phyloP scores from a whole-genome alignment of 2,113 vertebrate genomes.

The Melanotaenia duboulayi region DNA sequence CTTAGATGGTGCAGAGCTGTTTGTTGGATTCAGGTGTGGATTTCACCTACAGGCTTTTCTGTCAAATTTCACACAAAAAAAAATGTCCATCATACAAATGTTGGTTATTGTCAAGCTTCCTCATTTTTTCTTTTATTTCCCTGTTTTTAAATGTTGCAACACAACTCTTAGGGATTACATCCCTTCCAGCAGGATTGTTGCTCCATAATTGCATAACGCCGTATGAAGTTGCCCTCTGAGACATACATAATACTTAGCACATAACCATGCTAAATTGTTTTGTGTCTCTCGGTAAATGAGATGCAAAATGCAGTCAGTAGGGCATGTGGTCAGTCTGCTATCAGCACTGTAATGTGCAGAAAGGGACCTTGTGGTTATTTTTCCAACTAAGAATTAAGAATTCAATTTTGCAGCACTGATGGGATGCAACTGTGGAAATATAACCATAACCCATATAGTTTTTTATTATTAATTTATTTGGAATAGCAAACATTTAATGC shows the following conservation, averaged over 20 bases:
- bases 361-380: neutral
- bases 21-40: constrained; percentile 61
- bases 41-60: constrained; percentile 62
- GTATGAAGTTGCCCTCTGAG: constrained; percentile 62
- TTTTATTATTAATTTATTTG: neutral
- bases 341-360: neutral
- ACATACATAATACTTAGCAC: constrained; percentile 52
- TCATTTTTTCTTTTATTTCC: neutral
- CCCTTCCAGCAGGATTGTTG: constrained; percentile 46
- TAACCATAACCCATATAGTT: neutral
- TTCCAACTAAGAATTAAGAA: constrained; percentile 20
- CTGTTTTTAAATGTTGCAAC: constrained; percentile 38
- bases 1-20: constrained; percentile 42
- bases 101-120: constrained; percentile 62
- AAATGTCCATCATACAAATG: constrained; percentile 62
- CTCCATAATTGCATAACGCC: constrained; percentile 69
- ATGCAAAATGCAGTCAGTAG: constrained; percentile 36
- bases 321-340: constrained; percentile 25
- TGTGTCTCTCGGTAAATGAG: constrained; percentile 57
- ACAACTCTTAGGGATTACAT: constrained; percentile 35
- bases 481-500: neutral
- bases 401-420: constrained; percentile 18
- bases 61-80: constrained; percentile 53
- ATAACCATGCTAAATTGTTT: constrained; percentile 62
- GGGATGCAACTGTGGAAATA: neutral